phyloP scores from a whole-genome alignment of 2,888 invertebrate species.

The Halictus quadricinctus region DNA sequence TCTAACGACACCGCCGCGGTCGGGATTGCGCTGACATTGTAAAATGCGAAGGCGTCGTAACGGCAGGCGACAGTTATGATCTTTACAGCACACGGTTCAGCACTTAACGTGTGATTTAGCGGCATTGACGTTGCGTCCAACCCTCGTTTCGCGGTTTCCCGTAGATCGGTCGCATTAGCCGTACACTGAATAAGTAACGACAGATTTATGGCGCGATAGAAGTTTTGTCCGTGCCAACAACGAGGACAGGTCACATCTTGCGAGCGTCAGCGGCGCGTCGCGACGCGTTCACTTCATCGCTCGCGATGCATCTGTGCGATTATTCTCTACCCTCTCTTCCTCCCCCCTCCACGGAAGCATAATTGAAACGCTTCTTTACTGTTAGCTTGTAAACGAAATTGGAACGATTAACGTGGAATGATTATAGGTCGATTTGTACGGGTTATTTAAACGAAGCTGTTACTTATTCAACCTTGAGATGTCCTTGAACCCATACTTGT shows the following conservation, averaged over 20 bases:
- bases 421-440: not conserved
- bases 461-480: too few relatives aligned
- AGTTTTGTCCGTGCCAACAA: conserved; percentile 14
- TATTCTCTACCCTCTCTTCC: not conserved
- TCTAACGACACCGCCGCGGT: conserved; percentile 11
- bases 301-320: not conserved
- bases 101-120: conserved; percentile 65
- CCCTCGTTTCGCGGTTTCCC: conserved; percentile 39
- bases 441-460: too few relatives aligned
- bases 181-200: conserved; percentile 44
- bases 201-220: conserved; percentile 52
- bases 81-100: conserved; percentile 54
- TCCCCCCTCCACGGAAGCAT: not conserved
- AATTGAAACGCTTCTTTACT: not conserved
- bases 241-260: conserved; percentile 2
- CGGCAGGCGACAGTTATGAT: conserved; percentile 46
- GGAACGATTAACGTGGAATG: not conserved
- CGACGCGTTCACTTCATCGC: not conserved
- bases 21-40: conserved; percentile 39
- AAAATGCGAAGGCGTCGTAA: conserved; percentile 50
- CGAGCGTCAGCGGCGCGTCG: not conserved
- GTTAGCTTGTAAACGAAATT: not conserved
- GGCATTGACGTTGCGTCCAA: conserved; percentile 37
- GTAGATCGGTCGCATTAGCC: conserved; percentile 48
- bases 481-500: too few relatives aligned